A percentile compares a stretch with the other conserved stretches of the same genome.
Conservation (phyloP, 2,797 vertebrate genomes). For the Trachops cirrhosus region DNA sequence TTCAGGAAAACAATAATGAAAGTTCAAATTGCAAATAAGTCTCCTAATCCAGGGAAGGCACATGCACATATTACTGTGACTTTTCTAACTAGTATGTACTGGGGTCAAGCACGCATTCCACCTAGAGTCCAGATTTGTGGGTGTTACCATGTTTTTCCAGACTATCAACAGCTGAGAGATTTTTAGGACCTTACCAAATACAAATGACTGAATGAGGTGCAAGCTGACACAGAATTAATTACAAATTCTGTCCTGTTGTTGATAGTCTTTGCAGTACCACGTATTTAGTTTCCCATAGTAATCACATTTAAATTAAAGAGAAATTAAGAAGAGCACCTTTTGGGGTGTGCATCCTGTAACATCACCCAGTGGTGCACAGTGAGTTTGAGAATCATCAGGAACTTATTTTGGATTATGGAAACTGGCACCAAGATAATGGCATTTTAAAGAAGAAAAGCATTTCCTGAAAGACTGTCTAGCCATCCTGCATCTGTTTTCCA, state of each 20-base stretch:
- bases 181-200: background rate
- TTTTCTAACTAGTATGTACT: background rate
- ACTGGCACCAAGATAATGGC: background rate
- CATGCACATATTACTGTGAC: background rate
- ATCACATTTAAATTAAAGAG: background rate
- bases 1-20: background rate
- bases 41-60: background rate
- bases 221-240: background rate
- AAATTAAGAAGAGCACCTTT: background rate
- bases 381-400: background rate
- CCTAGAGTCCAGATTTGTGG: background rate
- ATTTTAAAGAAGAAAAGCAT: slow-evolving; percentile 3
- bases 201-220: background rate
- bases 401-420: background rate
- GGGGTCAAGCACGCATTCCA: background rate
- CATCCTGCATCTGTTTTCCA: background rate
- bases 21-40: background rate
- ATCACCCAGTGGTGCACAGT: background rate
- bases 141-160: background rate
- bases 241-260: background rate
- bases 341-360: background rate
- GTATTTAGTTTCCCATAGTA: background rate
- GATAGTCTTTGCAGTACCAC: background rate
- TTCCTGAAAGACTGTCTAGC: background rate
- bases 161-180: background rate